Base-by-base conservation (phyloP, 2,888 invertebrate genomes). In the Orchesellides sinensis region DNA sequence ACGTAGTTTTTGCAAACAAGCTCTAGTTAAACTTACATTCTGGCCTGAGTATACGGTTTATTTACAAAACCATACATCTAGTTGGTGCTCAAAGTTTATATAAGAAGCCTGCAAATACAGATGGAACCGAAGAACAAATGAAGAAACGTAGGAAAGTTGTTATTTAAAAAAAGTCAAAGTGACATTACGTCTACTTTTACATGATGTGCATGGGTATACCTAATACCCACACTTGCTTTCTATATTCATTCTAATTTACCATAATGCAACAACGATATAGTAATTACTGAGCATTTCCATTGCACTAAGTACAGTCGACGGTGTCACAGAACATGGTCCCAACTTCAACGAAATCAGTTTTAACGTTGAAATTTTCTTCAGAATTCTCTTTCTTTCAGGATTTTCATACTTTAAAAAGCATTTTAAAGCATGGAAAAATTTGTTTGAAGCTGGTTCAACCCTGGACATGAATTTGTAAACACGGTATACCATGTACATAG, bases 251-350 rank as follows among this genome's bases (percentile, higher is more conserved):
- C 47, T 66, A n/a, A n/a, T n/a, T n/a, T n/a, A n/a, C 75, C 75
- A 75, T 19, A 75, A 45, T 10, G 75, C 75, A 5, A 49, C 75
- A 19, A 52, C 49, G 2, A 75, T 52, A 45, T 75, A 75, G 29
- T 75, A 75, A 23, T 75, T 75, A 5, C 25, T 40, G 21, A 75
- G 25, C n/a, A 21, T 54, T 8, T 75, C 75, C 54, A 75, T 10
- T 23, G 49, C 75, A 2, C 25, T 52, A 5, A 75, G 17, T 1
- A 66, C 54, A 45, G 21, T 66, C 25, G 23, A 21, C 1, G 75
- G 54, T n/a, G 10, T 49, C 8, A 21, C 40, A 21, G 8, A 52
- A 19, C 65, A 56, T 6, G 75, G 66, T 0, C 75, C 75, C 3
- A 75, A 35, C 14, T 66, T 65, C 52, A 75, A 27, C 8, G 75